Conservation (phyloP, 2,888 invertebrate genomes). For the Nomada lathburiana region DNA sequence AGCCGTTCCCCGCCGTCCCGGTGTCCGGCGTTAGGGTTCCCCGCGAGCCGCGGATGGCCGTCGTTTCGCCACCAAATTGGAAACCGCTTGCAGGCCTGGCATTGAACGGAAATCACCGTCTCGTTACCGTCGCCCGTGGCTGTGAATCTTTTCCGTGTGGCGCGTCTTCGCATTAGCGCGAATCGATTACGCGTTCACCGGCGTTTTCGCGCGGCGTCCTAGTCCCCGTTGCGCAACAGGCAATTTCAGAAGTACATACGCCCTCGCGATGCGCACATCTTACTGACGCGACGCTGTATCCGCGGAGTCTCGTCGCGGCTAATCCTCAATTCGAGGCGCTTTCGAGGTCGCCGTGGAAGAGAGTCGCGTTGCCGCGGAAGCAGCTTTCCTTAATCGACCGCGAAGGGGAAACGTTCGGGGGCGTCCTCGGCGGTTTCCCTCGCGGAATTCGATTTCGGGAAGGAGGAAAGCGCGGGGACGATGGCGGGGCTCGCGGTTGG, state of each 20-base stretch:
- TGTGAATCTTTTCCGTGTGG: slow-evolving; percentile 14
- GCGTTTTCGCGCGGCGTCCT: slow-evolving; percentile 13
- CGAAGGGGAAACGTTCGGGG: not conserved
- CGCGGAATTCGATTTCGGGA: slow-evolving; percentile 11
- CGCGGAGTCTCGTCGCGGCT: no score
- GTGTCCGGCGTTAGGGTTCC: not conserved
- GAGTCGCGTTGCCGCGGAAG: slow-evolving; percentile 32
- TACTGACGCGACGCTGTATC: slow-evolving; percentile 16
- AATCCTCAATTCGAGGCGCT: not conserved
- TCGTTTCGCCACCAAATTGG: not conserved
- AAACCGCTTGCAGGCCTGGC: not conserved
- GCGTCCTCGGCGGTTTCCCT: not conserved
- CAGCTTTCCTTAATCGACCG: not conserved
- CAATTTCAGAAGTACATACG: slow-evolving; percentile 55
- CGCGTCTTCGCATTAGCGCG: not conserved
- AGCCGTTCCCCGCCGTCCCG: not conserved
- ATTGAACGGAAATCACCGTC: slow-evolving; percentile 10
- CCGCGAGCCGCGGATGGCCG: accelerated
- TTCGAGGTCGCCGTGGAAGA: slow-evolving; percentile 16
- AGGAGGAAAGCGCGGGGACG: not conserved
- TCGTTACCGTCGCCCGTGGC: slow-evolving; percentile 12
- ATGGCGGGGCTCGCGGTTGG: slow-evolving; percentile 32
- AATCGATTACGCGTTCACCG: slow-evolving; percentile 33
- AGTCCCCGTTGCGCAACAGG: slow-evolving; percentile 46
- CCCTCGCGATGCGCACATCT: slow-evolving; percentile 40